phyloP scores from a whole-genome alignment of 2,888 invertebrate genomes.

The Hetaerina titia region DNA sequence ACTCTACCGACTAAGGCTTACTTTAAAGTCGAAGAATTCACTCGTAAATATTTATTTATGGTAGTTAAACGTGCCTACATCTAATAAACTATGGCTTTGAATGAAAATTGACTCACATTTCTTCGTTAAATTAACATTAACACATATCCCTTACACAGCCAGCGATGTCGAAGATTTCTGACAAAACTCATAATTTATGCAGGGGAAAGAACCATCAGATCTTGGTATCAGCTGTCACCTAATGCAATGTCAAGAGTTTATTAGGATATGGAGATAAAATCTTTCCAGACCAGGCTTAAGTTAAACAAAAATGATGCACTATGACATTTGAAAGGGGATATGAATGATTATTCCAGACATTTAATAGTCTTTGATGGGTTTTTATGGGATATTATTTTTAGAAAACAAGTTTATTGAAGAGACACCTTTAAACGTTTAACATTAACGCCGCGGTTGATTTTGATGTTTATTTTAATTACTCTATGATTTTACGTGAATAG shows the following conservation, averaged over 20 bases:
- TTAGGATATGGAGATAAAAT: conserved; percentile 14
- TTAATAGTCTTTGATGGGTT: neutral
- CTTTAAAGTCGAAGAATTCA: neutral
- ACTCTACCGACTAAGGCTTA: conserved; percentile 42
- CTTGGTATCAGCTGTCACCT: conserved; percentile 52
- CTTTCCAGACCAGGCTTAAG: conserved; percentile 22
- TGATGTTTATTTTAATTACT: neutral
- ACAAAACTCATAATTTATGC: conserved; percentile 45
- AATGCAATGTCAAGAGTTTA: conserved; percentile 28
- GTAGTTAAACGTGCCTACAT: conserved; percentile 22
- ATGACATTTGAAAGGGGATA: neutral
- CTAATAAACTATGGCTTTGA: conserved; percentile 45
- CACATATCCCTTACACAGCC: conserved; percentile 41
- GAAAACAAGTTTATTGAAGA: neutral
- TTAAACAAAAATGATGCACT: neutral
- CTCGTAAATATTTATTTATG: neutral
- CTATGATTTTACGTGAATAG: neutral
- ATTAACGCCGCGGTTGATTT: neutral
- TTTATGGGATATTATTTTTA: neutral
- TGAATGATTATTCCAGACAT: neutral
- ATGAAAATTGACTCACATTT: conserved; percentile 18
- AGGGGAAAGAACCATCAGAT: conserved; percentile 32
- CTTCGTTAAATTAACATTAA: neutral
- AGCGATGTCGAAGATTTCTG: conserved; percentile 22
- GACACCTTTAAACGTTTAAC: neutral